Conservation (phyloP, 1,140 invertebrate species). For the Apis dorsata region DNA sequence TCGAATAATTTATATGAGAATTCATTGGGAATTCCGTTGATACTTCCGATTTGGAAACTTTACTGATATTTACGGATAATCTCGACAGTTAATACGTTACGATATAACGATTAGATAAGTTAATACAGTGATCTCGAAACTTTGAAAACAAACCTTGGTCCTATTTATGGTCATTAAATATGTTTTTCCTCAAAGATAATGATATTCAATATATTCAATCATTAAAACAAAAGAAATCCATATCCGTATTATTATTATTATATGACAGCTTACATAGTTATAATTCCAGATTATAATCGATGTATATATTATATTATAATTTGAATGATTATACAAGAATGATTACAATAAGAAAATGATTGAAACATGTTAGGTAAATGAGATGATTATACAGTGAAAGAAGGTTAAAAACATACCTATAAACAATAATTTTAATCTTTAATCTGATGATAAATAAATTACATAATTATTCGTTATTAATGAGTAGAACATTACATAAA, state of each 20-base stretch:
- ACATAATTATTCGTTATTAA: slow-evolving; percentile 20
- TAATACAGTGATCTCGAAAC: neutral
- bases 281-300: neutral
- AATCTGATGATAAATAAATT: neutral
- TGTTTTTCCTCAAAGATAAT: slow-evolving; percentile 25
- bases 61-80: slow-evolving; percentile 27
- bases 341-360: neutral
- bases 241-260: slow-evolving; percentile 33
- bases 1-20: neutral
- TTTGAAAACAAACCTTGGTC: neutral
- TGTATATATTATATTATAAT: neutral
- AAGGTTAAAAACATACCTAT: neutral
- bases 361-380: neutral
- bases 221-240: slow-evolving; percentile 4
- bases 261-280: neutral
- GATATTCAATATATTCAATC: neutral
- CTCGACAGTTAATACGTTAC: neutral
- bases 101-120: neutral
- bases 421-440: neutral
- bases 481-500: neutral
- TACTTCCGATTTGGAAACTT: slow-evolving; percentile 44
- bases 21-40: slow-evolving; percentile 56
- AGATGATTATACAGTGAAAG: neutral
- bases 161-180: slow-evolving; percentile 9
- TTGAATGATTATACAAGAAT: neutral